Conservation (phyloP, 2,113 vertebrate genomes). For the Triplophysa dalaica region DNA sequence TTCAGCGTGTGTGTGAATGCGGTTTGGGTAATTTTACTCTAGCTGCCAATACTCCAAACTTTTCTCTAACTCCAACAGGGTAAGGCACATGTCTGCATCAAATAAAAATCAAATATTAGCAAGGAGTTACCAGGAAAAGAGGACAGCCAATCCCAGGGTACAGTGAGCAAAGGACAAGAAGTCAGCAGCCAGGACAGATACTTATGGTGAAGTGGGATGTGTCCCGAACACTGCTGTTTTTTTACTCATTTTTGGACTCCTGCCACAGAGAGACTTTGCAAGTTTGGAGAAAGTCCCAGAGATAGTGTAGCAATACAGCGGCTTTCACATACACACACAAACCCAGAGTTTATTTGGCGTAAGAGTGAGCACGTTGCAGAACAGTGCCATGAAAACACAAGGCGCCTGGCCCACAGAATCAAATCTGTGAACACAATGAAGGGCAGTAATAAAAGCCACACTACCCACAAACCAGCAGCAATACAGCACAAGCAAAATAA, state of each 20-base stretch:
- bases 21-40: conserved; percentile 29
- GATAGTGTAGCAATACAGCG: neutral
- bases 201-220: neutral
- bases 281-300: neutral
- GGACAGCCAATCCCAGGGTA: conserved; percentile 9
- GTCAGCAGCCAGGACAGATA: neutral
- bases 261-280: neutral
- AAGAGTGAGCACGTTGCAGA: neutral
- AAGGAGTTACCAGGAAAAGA: conserved; percentile 2
- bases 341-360: conserved; percentile 15
- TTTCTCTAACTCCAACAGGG: conserved; percentile 33
- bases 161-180: neutral
- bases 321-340: neutral
- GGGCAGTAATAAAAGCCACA: conserved; percentile 23
- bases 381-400: conserved; percentile 18
- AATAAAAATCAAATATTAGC: conserved; percentile 38
- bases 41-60: conserved; percentile 7
- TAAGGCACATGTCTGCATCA: conserved; percentile 42
- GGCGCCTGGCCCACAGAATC: conserved; percentile 11
- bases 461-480: conserved; percentile 9
- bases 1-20: conserved; percentile 34
- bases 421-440: conserved; percentile 34
- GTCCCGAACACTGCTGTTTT: neutral
- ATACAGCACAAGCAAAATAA: conserved; percentile 3
- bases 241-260: neutral